Base-by-base conservation (phyloP, 2,888 invertebrate genomes). In the Cremastobaeus sp. region DNA sequence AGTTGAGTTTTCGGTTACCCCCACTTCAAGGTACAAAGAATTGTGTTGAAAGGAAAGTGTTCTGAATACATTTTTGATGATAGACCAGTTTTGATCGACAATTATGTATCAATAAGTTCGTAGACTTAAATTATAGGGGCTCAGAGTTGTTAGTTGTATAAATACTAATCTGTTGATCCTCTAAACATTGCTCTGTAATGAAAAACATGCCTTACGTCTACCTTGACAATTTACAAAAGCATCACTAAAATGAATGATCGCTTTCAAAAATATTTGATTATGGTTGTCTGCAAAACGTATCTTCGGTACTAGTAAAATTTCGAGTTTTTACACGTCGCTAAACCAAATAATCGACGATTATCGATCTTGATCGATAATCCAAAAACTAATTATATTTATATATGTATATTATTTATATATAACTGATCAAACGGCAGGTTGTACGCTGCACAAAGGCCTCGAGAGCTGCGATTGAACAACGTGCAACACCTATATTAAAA, bases 401-500 rank as follows among this genome's bases (percentile, higher is more conserved):
- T n/a, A n/a, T n/a, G n/a, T n/a, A n/a, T n/a, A n/a, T n/a, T n/a
- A n/a, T n/a, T n/a, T n/a, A n/a, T n/a, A n/a, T n/a, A n/a, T n/a
- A 25, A 45, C 34, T 11, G 15, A 12, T 45, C 1, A 41, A 41
- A 21, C 14, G 25, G 11, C 25, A n/a, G 28, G 21, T 39, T 45
- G 15, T 65, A 65, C 47, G 39, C 47, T 65, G 65, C 55, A 65
- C 47, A 39, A 34, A 37, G 55, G 39, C 28, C 20, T 25, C 3
- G 3, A 6, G 3, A 45, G 45, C 30, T 14, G 18, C 2, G 6
- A 8, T 66, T 34, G 48, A 41, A 41, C 35, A 57, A 39, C 50
- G 57, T 57, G 57, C 66, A 66, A 35, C 14, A 55, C 45, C 28
- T 55, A 54, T 45, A 34, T 47, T 55, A 20, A 57, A 20, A 60